Evolutionary conservation across 2,113 vertebrate species (phyloP).

Genomic region (Silurus asotus): DNA sequence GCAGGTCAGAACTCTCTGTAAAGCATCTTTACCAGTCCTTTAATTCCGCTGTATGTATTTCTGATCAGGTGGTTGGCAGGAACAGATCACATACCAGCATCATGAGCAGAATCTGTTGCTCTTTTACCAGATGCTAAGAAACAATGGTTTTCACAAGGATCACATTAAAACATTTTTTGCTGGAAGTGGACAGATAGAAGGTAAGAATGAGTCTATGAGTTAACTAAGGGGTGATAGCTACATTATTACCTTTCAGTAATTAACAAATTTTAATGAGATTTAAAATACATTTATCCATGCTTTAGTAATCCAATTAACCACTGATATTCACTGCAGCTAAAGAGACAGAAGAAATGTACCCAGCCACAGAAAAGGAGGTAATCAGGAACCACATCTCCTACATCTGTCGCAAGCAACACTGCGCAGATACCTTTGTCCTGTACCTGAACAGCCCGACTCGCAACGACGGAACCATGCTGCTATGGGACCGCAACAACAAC

Average conservation of each 20-base stretch:
- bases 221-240: not conserved
- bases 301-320: not conserved
- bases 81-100: constrained; percentile 74
- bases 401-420: constrained; percentile 78
- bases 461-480: constrained; percentile 77
- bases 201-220: constrained; percentile 55
- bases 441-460: constrained; percentile 79
- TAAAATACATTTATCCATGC: not conserved
- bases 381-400: constrained; percentile 78
- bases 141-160: constrained; percentile 77
- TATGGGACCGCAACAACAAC: constrained; percentile 79
- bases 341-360: constrained; percentile 71
- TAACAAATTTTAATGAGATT: too few relatives aligned
- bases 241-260: not conserved
- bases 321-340: constrained; percentile 49
- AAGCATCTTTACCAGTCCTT: not conserved
- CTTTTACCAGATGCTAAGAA: constrained; percentile 74
- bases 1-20: not conserved
- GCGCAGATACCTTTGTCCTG: constrained; percentile 76
- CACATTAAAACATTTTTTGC: constrained; percentile 81
- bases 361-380: constrained; percentile 74
- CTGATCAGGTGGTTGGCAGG: constrained; percentile 75
- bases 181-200: constrained; percentile 70
- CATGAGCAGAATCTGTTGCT: constrained; percentile 72
- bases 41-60: constrained; percentile 22